These are phyloP conservation scores for Centruroides sculpturatus DNA, from an alignment of 1,140 invertebrate genomes.

Conservation along the genomic window DNA sequence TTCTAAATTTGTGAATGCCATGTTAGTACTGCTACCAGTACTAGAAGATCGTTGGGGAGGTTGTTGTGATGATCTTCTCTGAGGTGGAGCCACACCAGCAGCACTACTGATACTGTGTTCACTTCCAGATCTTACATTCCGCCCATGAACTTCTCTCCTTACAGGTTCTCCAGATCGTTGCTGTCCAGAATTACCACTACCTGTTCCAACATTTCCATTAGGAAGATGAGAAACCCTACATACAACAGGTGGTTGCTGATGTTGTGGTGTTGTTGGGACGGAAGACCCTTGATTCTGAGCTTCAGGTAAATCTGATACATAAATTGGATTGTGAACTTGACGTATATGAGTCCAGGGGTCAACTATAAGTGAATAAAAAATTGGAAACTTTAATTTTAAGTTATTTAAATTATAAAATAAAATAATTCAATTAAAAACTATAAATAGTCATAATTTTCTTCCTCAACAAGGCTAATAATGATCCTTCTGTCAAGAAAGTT, in stretches of 20 bases:
- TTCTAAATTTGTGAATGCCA: constrained; percentile 16
- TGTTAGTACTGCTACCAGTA: background rate
- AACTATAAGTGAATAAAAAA: constrained; percentile 3
- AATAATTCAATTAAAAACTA: too few species aligned
- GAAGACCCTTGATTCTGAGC: constrained; percentile 7
- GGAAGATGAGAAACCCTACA: background rate
- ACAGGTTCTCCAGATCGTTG: background rate
- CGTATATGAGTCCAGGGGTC: constrained; percentile 19
- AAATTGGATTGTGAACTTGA: constrained; percentile 18
- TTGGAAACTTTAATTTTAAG: too few species aligned
- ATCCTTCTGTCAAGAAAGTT: too few species aligned
- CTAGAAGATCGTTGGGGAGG: background rate
- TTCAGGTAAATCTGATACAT: constrained; percentile 13
- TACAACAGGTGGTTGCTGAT: background rate
- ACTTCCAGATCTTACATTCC: constrained; percentile 7
- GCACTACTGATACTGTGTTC: constrained; percentile 11
- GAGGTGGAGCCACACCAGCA: constrained; percentile 2
- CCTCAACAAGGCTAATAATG: too few species aligned
- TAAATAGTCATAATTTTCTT: too few species aligned
- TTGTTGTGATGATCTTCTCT: constrained; percentile 4
- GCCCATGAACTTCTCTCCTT: background rate
- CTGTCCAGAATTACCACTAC: background rate
- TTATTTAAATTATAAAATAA: too few species aligned
- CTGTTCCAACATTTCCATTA: constrained; percentile 9
- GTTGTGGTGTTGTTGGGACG: constrained; percentile 14